Base-by-base conservation (phyloP, 2,888 invertebrate species). In the Gerosis bhagava region DNA sequence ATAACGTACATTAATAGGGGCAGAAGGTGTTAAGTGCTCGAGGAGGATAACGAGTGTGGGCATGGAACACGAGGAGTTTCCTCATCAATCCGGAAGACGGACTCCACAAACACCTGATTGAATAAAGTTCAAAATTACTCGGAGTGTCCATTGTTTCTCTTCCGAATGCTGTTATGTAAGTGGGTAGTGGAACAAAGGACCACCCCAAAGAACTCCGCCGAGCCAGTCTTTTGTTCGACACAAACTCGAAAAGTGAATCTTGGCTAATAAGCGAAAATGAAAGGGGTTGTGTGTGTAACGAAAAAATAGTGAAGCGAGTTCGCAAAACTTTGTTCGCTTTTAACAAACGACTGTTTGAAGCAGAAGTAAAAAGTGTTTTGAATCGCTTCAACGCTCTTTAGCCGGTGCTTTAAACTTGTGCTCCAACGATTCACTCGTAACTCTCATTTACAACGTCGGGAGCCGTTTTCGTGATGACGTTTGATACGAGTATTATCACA, bases 141-240 rank as follows among this genome's bases (percentile, higher is more conserved):
- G 31, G 43, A 50, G 50, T 50, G 50, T 46, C 56, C 51, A 56
- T 59, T 59, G 57, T 57, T 54, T 59, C 53, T 49, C 35, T 55
- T 39, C 49, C 49, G 40, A 54, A 47, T 48, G 53, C 46, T 36
- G 56, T 53, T 53, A 51, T 52, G 56, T 50, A 48, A 47, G 52
- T 49, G 36, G 50, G 49, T 44, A 31, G 50, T 40, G 28, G 51
- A 56, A 59, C 54, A 59, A 59, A 56, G 39, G 53, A 51, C 43
- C 21, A 13, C 48, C 16, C 15, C 16, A 19, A 54, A 54, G 59
- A 58, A 58, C 56, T 56, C 61, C 37, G 70, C 73, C 26, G 70
- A 73, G 74, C 75, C 72, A 65, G 77, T 71, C 81, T 78, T 83
- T 84, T 83, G 84, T 83, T 45, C 51, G 32, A 29, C 43, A 49